phyloP scores from a whole-genome alignment of 2,888 invertebrate genomes.

The Xanthorhoe designata region DNA sequence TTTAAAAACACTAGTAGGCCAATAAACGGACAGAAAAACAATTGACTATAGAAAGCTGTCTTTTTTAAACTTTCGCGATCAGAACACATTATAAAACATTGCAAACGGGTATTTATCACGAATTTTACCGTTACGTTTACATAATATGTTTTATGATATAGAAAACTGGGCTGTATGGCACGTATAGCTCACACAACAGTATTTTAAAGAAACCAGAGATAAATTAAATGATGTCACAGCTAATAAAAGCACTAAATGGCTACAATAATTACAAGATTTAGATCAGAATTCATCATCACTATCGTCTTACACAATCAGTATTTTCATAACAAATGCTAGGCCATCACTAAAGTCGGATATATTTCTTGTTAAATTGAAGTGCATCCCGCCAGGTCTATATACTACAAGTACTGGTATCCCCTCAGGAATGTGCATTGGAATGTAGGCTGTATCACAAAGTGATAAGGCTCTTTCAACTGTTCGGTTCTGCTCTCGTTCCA shows the following conservation, averaged over 20 bases:
- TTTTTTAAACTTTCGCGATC: too few relatives aligned
- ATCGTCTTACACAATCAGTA: constrained; percentile 13
- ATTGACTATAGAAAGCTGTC: too few relatives aligned
- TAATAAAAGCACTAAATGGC: neutral
- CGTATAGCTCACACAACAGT: neutral
- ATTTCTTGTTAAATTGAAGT: constrained; percentile 43
- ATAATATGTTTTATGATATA: too few relatives aligned
- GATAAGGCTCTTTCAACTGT: constrained; percentile 17
- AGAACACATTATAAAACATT: too few relatives aligned
- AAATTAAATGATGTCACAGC: neutral
- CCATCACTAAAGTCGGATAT: constrained; percentile 27
- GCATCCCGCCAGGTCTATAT: constrained; percentile 35
- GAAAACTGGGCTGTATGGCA: too few relatives aligned
- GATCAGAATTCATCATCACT: neutral
- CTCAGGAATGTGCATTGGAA: constrained; percentile 24
- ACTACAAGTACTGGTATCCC: constrained; percentile 16
- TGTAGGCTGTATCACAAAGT: constrained; percentile 9
- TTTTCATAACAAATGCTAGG: constrained; percentile 12
- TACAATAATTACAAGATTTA: neutral
- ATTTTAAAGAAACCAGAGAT: neutral
- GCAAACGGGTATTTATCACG: too few relatives aligned
- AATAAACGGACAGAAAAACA: too few relatives aligned
- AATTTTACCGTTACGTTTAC: too few relatives aligned
- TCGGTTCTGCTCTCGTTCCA: constrained; percentile 20
- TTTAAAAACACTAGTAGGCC: too few relatives aligned